phyloP scores from a whole-genome alignment of 2,888 invertebrate species.

The Oxyteleia sp. region DNA sequence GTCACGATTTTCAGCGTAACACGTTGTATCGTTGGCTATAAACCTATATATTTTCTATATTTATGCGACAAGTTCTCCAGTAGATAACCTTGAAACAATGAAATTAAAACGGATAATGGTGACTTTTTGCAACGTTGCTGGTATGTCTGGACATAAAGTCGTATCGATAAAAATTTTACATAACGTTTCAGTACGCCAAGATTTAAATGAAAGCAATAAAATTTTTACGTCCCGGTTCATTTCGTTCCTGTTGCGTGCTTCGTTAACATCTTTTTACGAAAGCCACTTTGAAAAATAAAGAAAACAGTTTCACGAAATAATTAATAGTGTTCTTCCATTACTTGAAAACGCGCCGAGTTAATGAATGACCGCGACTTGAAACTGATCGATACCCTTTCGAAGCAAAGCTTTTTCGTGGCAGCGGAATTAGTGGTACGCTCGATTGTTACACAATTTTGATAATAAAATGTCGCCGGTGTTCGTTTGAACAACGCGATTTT shows the following conservation, averaged over 20 bases:
- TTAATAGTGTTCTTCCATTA: constrained; percentile 39
- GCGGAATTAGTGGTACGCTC: neutral
- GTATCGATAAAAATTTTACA: neutral
- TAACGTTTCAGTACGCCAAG: neutral
- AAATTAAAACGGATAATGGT: neutral
- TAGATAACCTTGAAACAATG: constrained; percentile 23
- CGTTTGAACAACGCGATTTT: neutral
- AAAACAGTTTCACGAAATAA: constrained; percentile 13
- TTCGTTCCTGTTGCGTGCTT: neutral
- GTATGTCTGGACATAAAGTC: neutral
- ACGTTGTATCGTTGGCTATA: constrained; percentile 30
- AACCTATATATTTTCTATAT: constrained; percentile 41
- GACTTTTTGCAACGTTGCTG: neutral
- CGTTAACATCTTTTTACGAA: neutral
- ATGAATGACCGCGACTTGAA: constrained; percentile 23
- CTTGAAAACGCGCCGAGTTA: constrained; percentile 17
- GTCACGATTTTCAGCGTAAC: constrained; percentile 29
- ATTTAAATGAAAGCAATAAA: neutral
- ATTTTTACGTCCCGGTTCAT: neutral
- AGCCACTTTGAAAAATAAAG: neutral
- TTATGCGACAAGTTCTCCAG: constrained; percentile 18
- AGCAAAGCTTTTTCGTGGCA: constrained; percentile 6
- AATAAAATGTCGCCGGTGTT: neutral
- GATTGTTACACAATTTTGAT: neutral
- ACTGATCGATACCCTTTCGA: constrained; percentile 22